Evolutionary conservation across 53 echinoderm and acorn worm species (phyloP).

Genomic region (Paelopatides confundens): DNA sequence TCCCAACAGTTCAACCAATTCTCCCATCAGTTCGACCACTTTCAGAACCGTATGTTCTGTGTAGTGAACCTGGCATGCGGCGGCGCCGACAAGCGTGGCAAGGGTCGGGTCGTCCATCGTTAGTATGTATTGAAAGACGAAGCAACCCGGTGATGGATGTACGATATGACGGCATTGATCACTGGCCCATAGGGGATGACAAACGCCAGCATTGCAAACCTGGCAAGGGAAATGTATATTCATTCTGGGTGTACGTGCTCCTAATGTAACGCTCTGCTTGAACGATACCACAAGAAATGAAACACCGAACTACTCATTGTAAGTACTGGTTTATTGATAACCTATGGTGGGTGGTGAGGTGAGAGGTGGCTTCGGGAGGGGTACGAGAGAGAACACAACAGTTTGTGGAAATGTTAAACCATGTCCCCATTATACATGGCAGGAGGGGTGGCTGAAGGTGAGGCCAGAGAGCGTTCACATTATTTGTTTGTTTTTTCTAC

Average conservation of each 20-base stretch:
- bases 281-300: background rate
- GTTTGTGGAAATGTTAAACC: background rate
- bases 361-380: background rate
- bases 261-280: conserved; percentile 49
- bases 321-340: too few relatives aligned
- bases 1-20: too few relatives aligned
- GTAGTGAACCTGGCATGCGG: too few relatives aligned
- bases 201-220: conserved; percentile 50
- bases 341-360: too few relatives aligned
- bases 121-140: background rate
- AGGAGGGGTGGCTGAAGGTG: background rate
- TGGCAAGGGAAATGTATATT: background rate
- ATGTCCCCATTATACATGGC: background rate
- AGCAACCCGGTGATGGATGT: background rate
- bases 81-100: conserved; percentile 14
- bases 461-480: too few relatives aligned
- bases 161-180: too few relatives aligned
- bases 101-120: conserved; percentile 36
- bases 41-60: too few relatives aligned
- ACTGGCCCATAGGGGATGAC: conserved; percentile 43
- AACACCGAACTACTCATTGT: conserved; percentile 30
- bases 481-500: too few relatives aligned
- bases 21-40: too few relatives aligned
- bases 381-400: too few relatives aligned
- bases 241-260: conserved; percentile 4